Evolutionary conservation across 1,140 invertebrate genomes (phyloP), one percentile per base, ranked within the genome.

Genomic region (Drosophila pruinosa): DNA sequence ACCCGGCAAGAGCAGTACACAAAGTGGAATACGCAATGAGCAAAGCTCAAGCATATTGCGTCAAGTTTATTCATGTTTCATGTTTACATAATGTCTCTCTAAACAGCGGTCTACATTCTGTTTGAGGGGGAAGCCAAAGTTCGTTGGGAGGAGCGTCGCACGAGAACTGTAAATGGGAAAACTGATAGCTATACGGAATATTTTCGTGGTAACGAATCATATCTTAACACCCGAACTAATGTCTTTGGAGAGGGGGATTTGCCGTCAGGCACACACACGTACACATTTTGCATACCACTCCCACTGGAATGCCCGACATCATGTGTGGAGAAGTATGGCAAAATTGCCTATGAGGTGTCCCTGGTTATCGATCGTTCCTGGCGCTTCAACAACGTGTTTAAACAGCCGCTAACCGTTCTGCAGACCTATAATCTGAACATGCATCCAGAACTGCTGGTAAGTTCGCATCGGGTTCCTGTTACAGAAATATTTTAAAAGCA

Each of bases 361-460:
- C 94, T 91, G 3, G 50, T 78, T 2, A 78, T 97, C 62, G 95
- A 96, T 28, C 45, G 24, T 12, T 48, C 45, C 14, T 48, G 45
- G 45, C 94, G 94, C 24, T 95, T 95, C 75, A 95, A 96, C 90
- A 94, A 95, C 69, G 94, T 94, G 62, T 93, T 93, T 34, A 95
- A 95, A 90, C 93, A 92, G 69, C 93, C 94, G 0, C 94, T 97
- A 72, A 96, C 94, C 3, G 94, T 96, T 4, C 92, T 96, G n/a
- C 93, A 94, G 57, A 93, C 94, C 4, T 93, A 95, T 43, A 95
- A 96, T 91, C 93, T 96, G 10, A 96, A 96, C 90, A 91, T 92
- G 78, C 92, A 93, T 38, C 69, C 90, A 2, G 68, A 86, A 7
- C 54, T 79, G 31, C 34, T 89, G 63, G 89, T 90, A n/a, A 8